Percentiles rank a stretch among this genome's conserved stretches.
phyloP scores from a whole-genome alignment of 2,113 vertebrate genomes.

The Thryonomys swinderianus region DNA sequence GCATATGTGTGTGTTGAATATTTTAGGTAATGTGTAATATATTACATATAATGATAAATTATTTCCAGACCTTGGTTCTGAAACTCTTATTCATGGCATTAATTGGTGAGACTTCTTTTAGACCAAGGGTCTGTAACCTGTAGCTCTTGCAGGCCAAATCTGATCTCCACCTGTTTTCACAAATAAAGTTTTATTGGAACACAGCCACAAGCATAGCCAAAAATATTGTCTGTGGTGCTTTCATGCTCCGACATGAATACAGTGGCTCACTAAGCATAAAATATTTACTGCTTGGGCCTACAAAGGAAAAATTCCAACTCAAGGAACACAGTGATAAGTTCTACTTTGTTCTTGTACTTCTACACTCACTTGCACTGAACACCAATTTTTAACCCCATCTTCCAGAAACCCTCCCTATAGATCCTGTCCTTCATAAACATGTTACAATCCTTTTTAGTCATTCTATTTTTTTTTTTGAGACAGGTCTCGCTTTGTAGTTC shows the following conservation, averaged over 20 bases:
- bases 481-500: too few species aligned
- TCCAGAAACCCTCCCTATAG: conserved; percentile 3
- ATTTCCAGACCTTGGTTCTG: background rate
- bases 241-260: background rate
- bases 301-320: background rate
- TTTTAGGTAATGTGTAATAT: background rate
- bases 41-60: background rate
- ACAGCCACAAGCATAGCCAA: background rate
- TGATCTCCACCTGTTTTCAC: background rate
- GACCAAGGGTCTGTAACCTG: background rate
- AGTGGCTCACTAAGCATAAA: background rate
- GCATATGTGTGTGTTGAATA: background rate
- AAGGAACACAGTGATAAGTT: background rate
- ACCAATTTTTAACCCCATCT: background rate
- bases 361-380: background rate
- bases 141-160: background rate
- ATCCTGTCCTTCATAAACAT: background rate
- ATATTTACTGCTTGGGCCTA: background rate
- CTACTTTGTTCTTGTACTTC: background rate
- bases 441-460: background rate
- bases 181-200: background rate
- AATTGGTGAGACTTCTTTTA: background rate
- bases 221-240: background rate
- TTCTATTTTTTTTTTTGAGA: too few species aligned
- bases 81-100: background rate